Conservation (phyloP, 1,140 invertebrate species). For the Oscheius sp. region DNA sequence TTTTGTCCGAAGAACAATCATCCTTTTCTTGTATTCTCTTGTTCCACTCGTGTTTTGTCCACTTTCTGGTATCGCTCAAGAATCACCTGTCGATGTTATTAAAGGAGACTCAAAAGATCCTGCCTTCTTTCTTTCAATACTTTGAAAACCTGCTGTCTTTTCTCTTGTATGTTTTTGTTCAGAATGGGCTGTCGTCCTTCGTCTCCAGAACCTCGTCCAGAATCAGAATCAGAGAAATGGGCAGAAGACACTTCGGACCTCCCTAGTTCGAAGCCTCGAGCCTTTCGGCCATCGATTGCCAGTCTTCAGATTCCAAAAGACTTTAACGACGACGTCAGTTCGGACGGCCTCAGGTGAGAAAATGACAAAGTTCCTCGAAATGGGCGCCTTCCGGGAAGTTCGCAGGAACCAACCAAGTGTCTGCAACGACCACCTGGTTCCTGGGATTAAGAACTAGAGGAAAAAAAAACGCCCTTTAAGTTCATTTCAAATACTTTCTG, state of each 20-base stretch:
- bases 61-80: not conserved
- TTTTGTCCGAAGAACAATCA: not conserved
- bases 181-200: not conserved
- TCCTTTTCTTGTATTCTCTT: not conserved
- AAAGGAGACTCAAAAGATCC: not conserved
- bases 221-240: not conserved
- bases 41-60: not conserved
- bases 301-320: constrained; percentile 32
- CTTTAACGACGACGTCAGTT: constrained; percentile 24
- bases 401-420: not conserved
- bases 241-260: not conserved
- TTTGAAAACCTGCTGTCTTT: not conserved
- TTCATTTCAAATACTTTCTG: too few relatives aligned
- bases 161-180: not conserved
- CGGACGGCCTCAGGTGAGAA: constrained; percentile 17
- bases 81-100: not conserved
- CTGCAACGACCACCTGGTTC: not conserved
- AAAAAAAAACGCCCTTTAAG: not conserved
- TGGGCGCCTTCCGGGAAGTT: not conserved
- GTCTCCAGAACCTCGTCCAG: not conserved
- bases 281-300: constrained; percentile 11
- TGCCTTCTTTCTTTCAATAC: not conserved
- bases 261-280: not conserved
- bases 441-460: not conserved
- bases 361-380: not conserved